Percentiles rank a stretch among this genome's conserved stretches.
Evolutionary conservation across 2,888 invertebrate species (phyloP).

Genomic region (Cremastinae sp.): DNA sequence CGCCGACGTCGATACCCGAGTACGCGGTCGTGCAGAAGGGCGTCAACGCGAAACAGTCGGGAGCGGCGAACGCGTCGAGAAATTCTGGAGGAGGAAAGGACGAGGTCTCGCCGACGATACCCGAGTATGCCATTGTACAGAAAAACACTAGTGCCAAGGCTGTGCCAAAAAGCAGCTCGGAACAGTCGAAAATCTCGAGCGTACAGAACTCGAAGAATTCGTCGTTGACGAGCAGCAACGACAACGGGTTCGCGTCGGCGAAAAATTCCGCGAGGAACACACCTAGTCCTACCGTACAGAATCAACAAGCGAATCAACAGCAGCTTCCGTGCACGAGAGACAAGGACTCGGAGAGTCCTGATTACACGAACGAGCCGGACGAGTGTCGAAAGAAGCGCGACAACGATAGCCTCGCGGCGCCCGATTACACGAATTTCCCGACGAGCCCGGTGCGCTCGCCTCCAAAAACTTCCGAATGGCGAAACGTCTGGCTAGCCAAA

Average conservation of each 20-base stretch:
- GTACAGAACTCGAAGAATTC: conserved; percentile 40
- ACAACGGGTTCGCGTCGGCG: conserved; percentile 49
- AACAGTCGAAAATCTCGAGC: conserved; percentile 37
- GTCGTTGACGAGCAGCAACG: conserved; percentile 53
- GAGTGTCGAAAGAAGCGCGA: conserved; percentile 58
- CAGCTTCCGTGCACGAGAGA: conserved; percentile 39
- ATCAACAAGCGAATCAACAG: conserved; percentile 27
- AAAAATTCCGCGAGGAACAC: conserved; percentile 57
- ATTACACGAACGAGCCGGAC: conserved; percentile 66
- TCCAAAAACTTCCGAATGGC: conserved; percentile 77
- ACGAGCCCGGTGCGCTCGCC: conserved; percentile 69
- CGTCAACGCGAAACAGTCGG: conserved; percentile 64
- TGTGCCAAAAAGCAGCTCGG: conserved; percentile 55
- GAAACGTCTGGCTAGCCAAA: conserved; percentile 77
- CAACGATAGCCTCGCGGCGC: conserved; percentile 69
- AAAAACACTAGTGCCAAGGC: conserved; percentile 65
- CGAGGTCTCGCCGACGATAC: conserved; percentile 55
- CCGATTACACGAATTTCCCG: conserved; percentile 69
- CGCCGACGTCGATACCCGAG: conserved; percentile 70
- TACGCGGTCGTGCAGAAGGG: conserved; percentile 76
- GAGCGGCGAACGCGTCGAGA: conserved; percentile 4
- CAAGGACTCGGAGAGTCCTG: conserved; percentile 45
- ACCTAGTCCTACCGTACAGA: conserved; percentile 67
- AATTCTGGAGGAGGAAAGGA: conserved; percentile 15
- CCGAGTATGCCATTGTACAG: conserved; percentile 77